phyloP scores from a whole-genome alignment of 2,113 vertebrate genomes.

The Bubo bubo region DNA sequence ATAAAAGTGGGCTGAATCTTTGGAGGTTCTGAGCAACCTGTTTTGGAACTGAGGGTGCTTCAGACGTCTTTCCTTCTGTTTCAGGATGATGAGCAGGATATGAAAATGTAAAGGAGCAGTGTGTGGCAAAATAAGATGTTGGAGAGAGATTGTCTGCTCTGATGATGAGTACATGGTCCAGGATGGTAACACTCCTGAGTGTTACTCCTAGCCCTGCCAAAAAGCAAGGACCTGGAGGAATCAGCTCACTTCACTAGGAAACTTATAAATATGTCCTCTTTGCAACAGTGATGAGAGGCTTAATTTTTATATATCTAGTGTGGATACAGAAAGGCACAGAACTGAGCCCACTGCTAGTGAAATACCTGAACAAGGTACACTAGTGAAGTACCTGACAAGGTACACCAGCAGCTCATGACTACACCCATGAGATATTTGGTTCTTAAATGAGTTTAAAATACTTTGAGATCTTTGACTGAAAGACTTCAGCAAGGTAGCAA shows the following conservation, averaged over 20 bases:
- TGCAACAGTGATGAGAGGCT: neutral
- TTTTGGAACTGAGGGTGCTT: neutral
- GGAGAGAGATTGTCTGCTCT: neutral
- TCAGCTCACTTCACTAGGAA: neutral
- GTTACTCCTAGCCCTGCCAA: neutral
- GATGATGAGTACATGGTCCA: neutral
- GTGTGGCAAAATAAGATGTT: neutral
- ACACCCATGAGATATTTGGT: neutral
- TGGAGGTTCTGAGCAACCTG: neutral
- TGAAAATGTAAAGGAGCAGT: neutral
- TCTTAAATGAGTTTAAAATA: neutral
- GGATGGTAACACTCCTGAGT: fast-evolving
- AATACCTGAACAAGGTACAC: fast-evolving
- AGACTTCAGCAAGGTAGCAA: neutral
- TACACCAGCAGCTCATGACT: neutral
- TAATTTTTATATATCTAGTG: neutral
- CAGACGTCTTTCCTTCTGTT: neutral
- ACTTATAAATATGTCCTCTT: neutral
- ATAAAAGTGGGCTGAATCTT: neutral
- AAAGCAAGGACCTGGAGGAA: neutral
- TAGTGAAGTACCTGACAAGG: too few species aligned
- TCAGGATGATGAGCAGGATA: neutral
- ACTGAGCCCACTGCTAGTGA: neutral
- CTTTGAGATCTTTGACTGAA: neutral
- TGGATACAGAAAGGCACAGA: neutral